phyloP scores from a whole-genome alignment of 1,140 invertebrate species.

The Vanessa atalanta region DNA sequence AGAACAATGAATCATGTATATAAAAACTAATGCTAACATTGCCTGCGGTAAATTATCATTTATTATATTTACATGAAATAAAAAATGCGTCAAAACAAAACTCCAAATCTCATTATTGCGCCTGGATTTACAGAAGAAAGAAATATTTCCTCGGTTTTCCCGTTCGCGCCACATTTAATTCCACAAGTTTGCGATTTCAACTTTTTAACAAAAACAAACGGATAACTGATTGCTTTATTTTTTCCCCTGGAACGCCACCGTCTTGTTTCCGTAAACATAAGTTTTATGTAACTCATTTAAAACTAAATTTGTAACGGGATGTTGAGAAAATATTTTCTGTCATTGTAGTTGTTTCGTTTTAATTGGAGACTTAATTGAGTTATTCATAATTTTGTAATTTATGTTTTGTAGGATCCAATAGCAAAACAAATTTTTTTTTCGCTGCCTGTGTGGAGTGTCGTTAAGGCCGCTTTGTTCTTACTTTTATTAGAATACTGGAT shows the following conservation, averaged over 20 bases:
- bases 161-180: slow-evolving; percentile 35
- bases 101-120: too few relatives aligned
- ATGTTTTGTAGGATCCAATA: background rate
- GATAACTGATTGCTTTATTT: slow-evolving; percentile 63
- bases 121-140: background rate
- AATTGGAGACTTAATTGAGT: background rate
- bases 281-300: slow-evolving; percentile 44
- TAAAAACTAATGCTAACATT: too few relatives aligned
- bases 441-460: too few relatives aligned
- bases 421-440: background rate
- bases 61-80: too few relatives aligned
- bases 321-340: background rate
- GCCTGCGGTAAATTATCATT: too few relatives aligned
- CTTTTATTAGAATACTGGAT: too few relatives aligned
- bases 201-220: slow-evolving; percentile 61
- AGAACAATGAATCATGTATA: too few relatives aligned
- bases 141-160: background rate
- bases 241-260: slow-evolving; percentile 30
- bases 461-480: too few relatives aligned
- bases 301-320: slow-evolving; percentile 15
- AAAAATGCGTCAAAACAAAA: too few relatives aligned
- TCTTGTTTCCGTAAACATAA: slow-evolving; percentile 55
- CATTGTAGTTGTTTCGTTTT: background rate
- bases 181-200: slow-evolving; percentile 49
- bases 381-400: background rate